Conservation (phyloP, 2,797 vertebrate genomes). For the Enteromius thamalakanensis region DNA sequence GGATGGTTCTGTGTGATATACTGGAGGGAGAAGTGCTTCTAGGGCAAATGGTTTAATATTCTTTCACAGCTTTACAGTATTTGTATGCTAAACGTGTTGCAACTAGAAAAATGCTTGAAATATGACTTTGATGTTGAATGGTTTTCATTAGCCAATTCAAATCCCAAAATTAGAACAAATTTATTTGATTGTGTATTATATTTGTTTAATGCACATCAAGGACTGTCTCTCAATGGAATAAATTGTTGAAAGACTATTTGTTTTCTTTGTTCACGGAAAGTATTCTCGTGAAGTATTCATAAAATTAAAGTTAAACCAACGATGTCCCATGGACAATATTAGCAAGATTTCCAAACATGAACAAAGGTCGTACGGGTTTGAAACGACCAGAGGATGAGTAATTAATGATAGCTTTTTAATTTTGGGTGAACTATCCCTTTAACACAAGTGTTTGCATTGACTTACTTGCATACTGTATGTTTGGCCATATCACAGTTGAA, state of each 20-base stretch:
- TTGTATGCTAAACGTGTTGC: neutral
- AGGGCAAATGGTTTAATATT: neutral
- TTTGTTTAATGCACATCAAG: too few relatives aligned
- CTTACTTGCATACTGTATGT: neutral
- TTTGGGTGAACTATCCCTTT: neutral
- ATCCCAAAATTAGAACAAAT: neutral
- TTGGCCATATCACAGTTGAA: conserved; percentile 25
- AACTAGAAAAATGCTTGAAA: neutral
- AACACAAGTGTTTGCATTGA: neutral
- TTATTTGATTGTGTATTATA: neutral
- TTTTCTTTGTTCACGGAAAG: too few relatives aligned
- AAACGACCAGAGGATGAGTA: neutral
- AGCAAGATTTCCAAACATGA: too few relatives aligned
- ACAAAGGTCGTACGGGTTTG: neutral
- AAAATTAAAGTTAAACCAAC: too few relatives aligned
- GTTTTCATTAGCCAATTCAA: neutral
- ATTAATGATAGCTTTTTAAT: neutral
- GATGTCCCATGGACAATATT: too few relatives aligned
- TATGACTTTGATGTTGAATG: neutral
- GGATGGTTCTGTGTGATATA: neutral
- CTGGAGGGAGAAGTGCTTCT: neutral
- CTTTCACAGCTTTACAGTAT: neutral
- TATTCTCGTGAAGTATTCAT: too few relatives aligned
- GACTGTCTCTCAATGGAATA: too few relatives aligned
- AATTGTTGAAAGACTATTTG: too few relatives aligned